Evolutionary conservation across 1,140 invertebrate genomes (phyloP).

Genomic region (Bradysia coprophila): DNA sequence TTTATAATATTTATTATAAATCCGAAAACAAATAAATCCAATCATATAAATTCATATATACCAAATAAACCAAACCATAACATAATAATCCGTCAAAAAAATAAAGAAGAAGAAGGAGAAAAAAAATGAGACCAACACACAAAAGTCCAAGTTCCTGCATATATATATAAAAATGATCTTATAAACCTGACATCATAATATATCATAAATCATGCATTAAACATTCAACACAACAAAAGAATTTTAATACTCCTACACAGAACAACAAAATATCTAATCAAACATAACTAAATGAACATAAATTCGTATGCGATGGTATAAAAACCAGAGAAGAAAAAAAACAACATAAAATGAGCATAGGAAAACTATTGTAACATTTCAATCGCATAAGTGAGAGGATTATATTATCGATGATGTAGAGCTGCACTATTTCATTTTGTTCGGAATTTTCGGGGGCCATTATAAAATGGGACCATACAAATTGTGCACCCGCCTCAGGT

Average conservation of each 20-base stretch:
- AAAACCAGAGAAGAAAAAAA: no score
- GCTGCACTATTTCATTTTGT: neutral
- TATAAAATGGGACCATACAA: conserved; percentile 4
- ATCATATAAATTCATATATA: no score
- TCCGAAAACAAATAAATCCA: no score
- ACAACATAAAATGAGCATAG: no score
- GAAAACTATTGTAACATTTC: neutral
- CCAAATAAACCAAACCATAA: no score
- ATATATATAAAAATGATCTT: conserved; percentile 17
- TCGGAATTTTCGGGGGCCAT: conserved; percentile 3
- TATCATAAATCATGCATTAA: conserved; percentile 22
- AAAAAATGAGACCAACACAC: neutral
- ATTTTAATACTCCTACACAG: neutral
- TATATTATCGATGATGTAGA: neutral
- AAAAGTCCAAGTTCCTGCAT: neutral
- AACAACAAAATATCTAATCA: neutral
- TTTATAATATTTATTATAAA: no score
- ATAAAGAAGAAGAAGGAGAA: neutral
- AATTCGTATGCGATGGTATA: neutral
- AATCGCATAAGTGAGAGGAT: neutral
- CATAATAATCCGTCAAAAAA: neutral
- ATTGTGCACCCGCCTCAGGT: conserved; percentile 13
- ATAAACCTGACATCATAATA: conserved; percentile 24
- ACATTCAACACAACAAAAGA: conserved; percentile 5
- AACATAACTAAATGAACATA: neutral